phyloP scores from a whole-genome alignment of 2,113 vertebrate species.

The Periophthalmodon schlosseri region DNA sequence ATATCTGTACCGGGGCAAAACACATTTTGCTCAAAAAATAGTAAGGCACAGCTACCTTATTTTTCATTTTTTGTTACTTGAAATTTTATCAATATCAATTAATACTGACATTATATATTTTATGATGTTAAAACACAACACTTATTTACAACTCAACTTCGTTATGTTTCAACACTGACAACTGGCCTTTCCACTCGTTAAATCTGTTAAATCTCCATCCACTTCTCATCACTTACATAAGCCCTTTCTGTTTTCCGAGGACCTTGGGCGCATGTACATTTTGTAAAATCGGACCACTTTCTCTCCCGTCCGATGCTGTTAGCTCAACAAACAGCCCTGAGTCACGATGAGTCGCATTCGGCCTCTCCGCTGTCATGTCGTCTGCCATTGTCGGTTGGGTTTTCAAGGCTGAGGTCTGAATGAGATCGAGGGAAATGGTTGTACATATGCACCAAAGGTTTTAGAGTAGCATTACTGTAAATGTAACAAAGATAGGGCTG shows the following conservation, averaged over 20 bases:
- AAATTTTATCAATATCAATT: too few species aligned
- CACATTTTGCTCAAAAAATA: too few species aligned
- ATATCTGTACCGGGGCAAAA: too few species aligned
- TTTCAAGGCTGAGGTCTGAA: conserved; percentile 40
- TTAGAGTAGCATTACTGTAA: too few species aligned
- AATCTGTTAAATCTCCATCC: not conserved
- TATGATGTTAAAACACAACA: too few species aligned
- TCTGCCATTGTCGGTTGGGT: conserved; percentile 7
- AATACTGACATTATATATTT: too few species aligned
- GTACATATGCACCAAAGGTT: not conserved
- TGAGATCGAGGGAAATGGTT: conserved; percentile 20
- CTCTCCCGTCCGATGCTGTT: conserved; percentile 27
- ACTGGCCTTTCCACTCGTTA: not conserved
- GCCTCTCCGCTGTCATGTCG: conserved; percentile 38
- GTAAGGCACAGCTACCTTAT: too few species aligned
- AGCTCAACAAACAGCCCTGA: conserved; percentile 33
- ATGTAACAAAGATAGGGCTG: too few species aligned
- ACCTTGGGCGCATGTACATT: conserved; percentile 18
- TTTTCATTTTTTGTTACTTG: too few species aligned
- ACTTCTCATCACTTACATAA: not conserved
- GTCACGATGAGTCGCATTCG: conserved; percentile 32
- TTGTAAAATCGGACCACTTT: conserved; percentile 15
- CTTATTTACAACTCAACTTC: not conserved
- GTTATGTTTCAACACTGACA: not conserved
- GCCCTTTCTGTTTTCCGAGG: not conserved